Percentiles rank a stretch among this genome's conserved stretches.
Conservation (phyloP, 2,797 vertebrate genomes). For the Mus caroli region DNA sequence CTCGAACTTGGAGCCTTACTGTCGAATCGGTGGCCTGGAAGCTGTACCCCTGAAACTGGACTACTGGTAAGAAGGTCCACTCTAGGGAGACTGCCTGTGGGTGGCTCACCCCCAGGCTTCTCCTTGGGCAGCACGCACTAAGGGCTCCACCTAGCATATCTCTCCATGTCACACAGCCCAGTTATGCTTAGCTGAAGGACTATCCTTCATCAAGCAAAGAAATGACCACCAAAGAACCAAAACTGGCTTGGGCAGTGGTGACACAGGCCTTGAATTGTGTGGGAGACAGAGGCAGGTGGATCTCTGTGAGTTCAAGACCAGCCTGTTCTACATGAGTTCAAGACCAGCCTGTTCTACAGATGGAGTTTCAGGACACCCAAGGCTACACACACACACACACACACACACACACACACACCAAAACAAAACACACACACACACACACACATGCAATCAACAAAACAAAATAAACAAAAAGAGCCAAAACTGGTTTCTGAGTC, state of each 20-base stretch:
- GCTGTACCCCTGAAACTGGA: slow-evolving; percentile 90
- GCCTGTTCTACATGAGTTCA: background rate
- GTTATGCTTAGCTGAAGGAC: background rate
- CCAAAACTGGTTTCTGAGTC: background rate
- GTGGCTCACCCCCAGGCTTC: fast-evolving
- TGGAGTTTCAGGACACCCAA: background rate
- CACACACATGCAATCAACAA: background rate
- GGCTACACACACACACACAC: background rate
- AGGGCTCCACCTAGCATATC: background rate
- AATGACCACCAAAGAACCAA: background rate
- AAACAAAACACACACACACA: background rate
- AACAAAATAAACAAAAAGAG: background rate
- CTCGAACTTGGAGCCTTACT: slow-evolving; percentile 91
- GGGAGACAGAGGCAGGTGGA: background rate
- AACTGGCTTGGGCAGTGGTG: background rate
- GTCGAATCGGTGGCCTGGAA: slow-evolving; percentile 90
- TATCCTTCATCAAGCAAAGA: background rate
- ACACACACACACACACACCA: background rate
- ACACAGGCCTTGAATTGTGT: background rate
- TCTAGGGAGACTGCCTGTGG: background rate
- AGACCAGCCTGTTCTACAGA: background rate
- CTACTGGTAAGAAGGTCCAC: slow-evolving; percentile 88
- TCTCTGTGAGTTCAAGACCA: background rate
- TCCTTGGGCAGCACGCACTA: no score
- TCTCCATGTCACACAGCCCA: no score